Base-by-base conservation (phyloP, 2,888 invertebrate genomes). In the Pterobdella sp. region DNA sequence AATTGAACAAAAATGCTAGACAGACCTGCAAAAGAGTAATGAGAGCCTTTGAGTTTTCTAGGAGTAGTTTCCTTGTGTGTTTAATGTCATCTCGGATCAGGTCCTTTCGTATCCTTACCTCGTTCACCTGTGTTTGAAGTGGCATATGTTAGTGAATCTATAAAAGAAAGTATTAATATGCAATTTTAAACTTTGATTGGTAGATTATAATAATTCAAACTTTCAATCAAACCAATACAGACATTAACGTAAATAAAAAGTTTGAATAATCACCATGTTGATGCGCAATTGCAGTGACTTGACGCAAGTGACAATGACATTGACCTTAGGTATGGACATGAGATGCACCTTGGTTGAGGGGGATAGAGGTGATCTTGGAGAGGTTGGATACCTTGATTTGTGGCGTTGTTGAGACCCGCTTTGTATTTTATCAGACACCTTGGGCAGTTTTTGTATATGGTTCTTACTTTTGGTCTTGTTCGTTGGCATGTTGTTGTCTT, bases 1-100 rank as follows among this genome's bases (percentile, higher is more conserved):
- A 42, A 18, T 42, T 42, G 42, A 42, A 14, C 42, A 42, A 18
- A 7, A 14, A 7, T 18, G 18, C 10, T 7, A 7, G 18, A 14
- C n/a, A 31, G 36, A 71, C 71, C 60, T 31, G 32, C 34, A 71
- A 34, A 14, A 71, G 56, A n/a, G 71, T 56, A 18, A 52, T 31
- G 1, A 71, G 63, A 1, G 71, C 71, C 37, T 71, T 71, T 60
- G 56, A 71, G 63, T 71, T 71, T 36, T 71, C 71, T 1, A 71
- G 34, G 35, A 71, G 56, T n/a, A 71, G 35, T 63, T 37, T 71
- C 18, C 32, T 52, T 18, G 63, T 63, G 36, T 71, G 71, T 63
- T 34, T 71, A 63, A 71, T 63, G 63, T 71, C 71, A 18, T 71
- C 71, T 29, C 63, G 34, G 3, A 71, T 3, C 14, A 32, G 63